These are phyloP conservation scores for Anoura caudifer DNA, from an alignment of 2,113 vertebrate species.

Conservation along the genomic window DNA sequence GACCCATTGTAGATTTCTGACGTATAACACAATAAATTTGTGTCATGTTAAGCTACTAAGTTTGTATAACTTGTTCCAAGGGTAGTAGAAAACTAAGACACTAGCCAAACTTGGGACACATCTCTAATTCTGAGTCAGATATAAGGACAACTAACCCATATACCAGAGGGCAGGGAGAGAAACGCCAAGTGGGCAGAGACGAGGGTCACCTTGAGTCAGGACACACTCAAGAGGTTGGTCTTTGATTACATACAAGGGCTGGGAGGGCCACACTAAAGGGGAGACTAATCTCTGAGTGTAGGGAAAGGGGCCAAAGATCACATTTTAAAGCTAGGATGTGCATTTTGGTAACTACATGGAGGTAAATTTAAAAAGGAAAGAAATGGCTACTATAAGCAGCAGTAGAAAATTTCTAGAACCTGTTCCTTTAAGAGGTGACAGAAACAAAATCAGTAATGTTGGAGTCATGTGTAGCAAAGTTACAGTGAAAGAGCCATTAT, in stretches of 20 bases:
- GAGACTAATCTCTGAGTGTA: not conserved
- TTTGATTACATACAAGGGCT: not conserved
- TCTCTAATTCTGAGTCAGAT: not conserved
- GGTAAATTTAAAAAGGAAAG: not conserved
- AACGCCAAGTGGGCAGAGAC: accelerated
- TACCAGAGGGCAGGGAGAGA: not conserved
- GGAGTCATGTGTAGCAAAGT: not conserved
- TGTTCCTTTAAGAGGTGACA: not conserved
- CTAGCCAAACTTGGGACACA: not conserved
- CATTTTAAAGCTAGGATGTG: not conserved
- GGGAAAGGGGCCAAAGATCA: not conserved
- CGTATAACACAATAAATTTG: not conserved
- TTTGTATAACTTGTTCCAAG: not conserved
- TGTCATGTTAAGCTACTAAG: not conserved
- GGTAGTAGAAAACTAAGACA: not conserved
- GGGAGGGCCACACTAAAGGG: not conserved
- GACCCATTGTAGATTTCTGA: not conserved
- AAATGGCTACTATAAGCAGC: not conserved
- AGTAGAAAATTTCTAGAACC: not conserved
- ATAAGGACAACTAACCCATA: not conserved
- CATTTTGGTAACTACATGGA: not conserved
- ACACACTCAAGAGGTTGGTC: not conserved
- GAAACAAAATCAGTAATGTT: not conserved
- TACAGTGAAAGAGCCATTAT: not conserved
- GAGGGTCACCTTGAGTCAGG: not conserved